phyloP scores from a whole-genome alignment of 2,797 vertebrate species.

The Smutsia temminckii region DNA sequence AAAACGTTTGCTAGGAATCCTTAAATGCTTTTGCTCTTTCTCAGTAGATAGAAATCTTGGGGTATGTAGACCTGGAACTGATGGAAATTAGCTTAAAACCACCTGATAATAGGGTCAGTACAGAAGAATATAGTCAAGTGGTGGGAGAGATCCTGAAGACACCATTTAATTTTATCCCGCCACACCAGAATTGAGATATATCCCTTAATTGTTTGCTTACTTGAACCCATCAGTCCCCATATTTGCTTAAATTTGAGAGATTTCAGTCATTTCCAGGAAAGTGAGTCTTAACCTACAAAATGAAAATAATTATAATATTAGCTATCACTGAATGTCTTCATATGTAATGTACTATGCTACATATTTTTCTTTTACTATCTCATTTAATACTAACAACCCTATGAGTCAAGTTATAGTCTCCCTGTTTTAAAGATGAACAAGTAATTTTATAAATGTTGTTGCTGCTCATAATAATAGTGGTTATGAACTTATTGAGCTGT shows the following conservation, averaged over 20 bases:
- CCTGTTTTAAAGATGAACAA: neutral
- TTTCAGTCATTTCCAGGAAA: conserved; percentile 19
- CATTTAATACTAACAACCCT: neutral
- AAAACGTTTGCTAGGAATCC: neutral
- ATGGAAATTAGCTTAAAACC: neutral
- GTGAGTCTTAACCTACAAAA: neutral
- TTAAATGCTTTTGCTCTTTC: neutral
- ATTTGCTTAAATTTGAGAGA: conserved; percentile 27
- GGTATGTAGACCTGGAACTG: neutral
- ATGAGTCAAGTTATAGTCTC: neutral
- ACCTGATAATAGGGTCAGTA: neutral
- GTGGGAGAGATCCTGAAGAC: neutral
- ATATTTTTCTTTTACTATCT: conserved; percentile 1
- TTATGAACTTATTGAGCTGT: neutral
- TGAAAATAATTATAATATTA: conserved; percentile 8
- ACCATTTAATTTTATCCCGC: neutral
- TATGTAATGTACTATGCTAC: neutral
- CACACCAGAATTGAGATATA: neutral
- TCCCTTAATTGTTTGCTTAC: neutral
- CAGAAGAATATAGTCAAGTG: neutral
- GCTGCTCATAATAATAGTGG: neutral
- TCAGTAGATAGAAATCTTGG: neutral
- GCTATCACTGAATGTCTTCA: neutral
- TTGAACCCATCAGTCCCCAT: neutral
- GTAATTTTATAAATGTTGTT: conserved; percentile 7